Evolutionary conservation across 2,113 vertebrate genomes (phyloP).

Genomic region (Sinocyclocheilus maitianheensis): DNA sequence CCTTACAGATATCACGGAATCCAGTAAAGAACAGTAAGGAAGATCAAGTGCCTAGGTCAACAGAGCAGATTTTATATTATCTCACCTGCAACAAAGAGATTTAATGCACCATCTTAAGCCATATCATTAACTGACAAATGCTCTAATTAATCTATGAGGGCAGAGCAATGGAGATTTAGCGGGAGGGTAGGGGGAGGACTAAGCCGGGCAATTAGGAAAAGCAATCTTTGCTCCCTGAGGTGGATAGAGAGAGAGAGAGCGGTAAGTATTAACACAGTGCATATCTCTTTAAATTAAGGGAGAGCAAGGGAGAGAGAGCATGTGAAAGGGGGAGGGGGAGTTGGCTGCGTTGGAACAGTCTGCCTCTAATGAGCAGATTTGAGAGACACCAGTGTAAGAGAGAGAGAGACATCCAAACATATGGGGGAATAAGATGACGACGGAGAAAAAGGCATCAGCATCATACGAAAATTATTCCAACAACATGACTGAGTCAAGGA

Average conservation of each 20-base stretch:
- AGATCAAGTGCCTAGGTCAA: conserved; percentile 3
- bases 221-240: conserved; percentile 54
- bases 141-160: conserved; percentile 41
- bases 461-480: conserved; percentile 29
- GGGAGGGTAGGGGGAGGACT: conserved; percentile 33
- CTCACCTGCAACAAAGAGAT: conserved; percentile 13
- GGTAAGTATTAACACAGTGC: conserved; percentile 9
- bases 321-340: conserved; percentile 53
- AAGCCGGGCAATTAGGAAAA: conserved; percentile 58
- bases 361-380: conserved; percentile 71
- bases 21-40: background rate
- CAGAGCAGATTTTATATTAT: conserved; percentile 14
- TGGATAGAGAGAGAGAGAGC: conserved; percentile 32
- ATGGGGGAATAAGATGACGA: conserved; percentile 46
- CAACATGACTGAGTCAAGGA: conserved; percentile 13
- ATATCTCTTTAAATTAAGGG: conserved; percentile 47
- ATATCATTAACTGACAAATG: conserved; percentile 43
- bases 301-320: conserved; percentile 42
- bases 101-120: conserved; percentile 1
- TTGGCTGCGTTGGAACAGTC: conserved; percentile 62
- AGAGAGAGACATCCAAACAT: conserved; percentile 51
- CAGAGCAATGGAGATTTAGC: conserved; percentile 28
- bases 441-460: conserved; percentile 38
- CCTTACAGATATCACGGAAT: background rate
- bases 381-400: conserved; percentile 62